Conservation (phyloP, 2,888 invertebrate genomes). For the Acrobeloides nanus region DNA sequence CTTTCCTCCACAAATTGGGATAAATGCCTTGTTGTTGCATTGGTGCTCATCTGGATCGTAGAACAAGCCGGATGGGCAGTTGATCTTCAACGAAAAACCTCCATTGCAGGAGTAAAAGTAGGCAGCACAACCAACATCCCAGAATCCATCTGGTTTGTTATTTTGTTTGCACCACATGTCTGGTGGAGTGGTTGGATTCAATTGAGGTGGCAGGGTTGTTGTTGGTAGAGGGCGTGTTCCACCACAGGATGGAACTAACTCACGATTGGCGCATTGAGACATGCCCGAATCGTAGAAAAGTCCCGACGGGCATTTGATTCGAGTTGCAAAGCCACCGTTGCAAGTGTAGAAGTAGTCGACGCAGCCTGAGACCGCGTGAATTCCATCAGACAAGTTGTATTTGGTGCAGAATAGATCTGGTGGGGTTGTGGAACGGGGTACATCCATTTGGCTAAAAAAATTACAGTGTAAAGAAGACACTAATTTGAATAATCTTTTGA, state of each 20-base stretch:
- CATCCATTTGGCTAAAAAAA: no score
- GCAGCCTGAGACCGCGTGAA: slow-evolving; percentile 31
- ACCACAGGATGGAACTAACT: slow-evolving; percentile 15
- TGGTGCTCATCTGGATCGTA: slow-evolving; percentile 11
- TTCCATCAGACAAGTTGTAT: no score
- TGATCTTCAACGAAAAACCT: no score
- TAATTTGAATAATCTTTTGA: no score
- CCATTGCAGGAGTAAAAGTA: slow-evolving; percentile 4
- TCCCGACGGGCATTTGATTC: slow-evolving; percentile 13
- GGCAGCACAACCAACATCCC: slow-evolving; percentile 1
- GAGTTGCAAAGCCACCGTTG: no score
- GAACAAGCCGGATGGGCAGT: slow-evolving; percentile 13
- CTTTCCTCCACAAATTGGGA: no score
- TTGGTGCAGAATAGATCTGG: no score
- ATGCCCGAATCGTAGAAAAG: slow-evolving; percentile 13
- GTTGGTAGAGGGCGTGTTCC: slow-evolving; percentile 1
- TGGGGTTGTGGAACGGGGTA: no score
- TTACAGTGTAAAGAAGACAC: no score
- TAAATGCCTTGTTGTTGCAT: slow-evolving; percentile 8
- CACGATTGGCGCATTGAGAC: slow-evolving; percentile 8
- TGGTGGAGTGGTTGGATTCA: no score
- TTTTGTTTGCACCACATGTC: slow-evolving; percentile 9
- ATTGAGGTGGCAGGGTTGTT: not conserved
- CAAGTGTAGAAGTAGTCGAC: slow-evolving; percentile 26
- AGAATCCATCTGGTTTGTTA: not conserved